Conservation (phyloP, 2,888 invertebrate genomes). For the Drosophila pegasa region DNA sequence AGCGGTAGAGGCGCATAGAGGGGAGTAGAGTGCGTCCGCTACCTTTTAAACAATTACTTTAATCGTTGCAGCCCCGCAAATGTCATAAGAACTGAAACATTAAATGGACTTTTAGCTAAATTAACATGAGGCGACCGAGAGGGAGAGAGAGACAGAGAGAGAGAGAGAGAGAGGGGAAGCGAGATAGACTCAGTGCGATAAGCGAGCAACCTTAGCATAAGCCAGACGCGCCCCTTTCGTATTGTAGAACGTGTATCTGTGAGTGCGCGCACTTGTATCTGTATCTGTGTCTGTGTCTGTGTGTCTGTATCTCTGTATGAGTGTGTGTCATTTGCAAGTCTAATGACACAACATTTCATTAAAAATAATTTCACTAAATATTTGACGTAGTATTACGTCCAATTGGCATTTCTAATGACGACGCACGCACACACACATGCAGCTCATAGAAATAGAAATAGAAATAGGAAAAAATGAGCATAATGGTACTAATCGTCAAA, state of each 20-base stretch:
- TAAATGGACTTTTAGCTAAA: conserved; percentile 80
- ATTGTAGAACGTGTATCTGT: conserved; percentile 15
- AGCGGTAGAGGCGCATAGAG: background rate
- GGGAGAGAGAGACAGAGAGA: background rate
- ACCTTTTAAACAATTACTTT: conserved; percentile 65
- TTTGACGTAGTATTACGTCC: conserved; percentile 79
- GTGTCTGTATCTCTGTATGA: conserved; percentile 6
- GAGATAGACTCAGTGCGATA: background rate
- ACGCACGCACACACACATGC: conserved; percentile 18
- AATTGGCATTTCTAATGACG: conserved; percentile 78
- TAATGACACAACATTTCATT: conserved; percentile 81
- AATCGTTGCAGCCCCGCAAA: conserved; percentile 49
- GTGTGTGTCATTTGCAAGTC: conserved; percentile 38
- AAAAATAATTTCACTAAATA: conserved; percentile 79
- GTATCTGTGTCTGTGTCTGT: conserved; percentile 11
- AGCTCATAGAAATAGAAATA: conserved; percentile 7
- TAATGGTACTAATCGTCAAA: conserved; percentile 66
- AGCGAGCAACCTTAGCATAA: conserved; percentile 37
- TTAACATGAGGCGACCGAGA: conserved; percentile 48
- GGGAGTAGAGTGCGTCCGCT: background rate
- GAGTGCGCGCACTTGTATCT: conserved; percentile 14
- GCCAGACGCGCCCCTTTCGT: conserved; percentile 52
- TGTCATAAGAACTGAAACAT: conserved; percentile 65
- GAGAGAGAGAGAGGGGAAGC: background rate
- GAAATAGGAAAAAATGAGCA: conserved; percentile 44